Conservation (phyloP, 2,113 vertebrate genomes). For the Speoplatyrhinus poulsoni region DNA sequence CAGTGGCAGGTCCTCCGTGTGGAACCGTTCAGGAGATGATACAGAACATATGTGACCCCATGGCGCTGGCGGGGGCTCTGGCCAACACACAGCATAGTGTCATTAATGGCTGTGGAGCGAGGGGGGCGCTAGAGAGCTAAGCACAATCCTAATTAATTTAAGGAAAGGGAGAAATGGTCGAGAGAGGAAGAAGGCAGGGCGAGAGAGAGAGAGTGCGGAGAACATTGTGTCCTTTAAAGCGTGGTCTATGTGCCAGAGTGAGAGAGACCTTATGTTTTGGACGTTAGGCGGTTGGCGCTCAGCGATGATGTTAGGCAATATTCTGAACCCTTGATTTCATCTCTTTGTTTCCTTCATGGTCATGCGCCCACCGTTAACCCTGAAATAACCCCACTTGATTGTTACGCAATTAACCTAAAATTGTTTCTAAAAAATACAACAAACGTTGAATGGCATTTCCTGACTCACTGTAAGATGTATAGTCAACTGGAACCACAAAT, state of each 20-base stretch:
- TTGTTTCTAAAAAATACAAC: too few species aligned
- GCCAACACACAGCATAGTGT: slow-evolving; percentile 65
- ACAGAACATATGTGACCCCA: slow-evolving; percentile 72
- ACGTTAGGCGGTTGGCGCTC: slow-evolving; percentile 41
- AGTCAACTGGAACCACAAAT: too few species aligned
- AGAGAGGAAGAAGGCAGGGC: slow-evolving; percentile 43
- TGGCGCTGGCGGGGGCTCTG: slow-evolving; percentile 55
- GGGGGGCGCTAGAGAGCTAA: slow-evolving; percentile 52
- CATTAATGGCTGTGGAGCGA: slow-evolving; percentile 67
- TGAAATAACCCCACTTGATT: too few species aligned
- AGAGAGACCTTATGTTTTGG: background rate
- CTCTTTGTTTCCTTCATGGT: background rate
- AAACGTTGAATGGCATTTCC: too few species aligned
- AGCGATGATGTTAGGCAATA: slow-evolving; percentile 38
- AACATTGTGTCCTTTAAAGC: slow-evolving; percentile 52
- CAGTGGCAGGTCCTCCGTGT: slow-evolving; percentile 60
- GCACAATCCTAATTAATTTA: slow-evolving; percentile 70
- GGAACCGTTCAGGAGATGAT: slow-evolving; percentile 74
- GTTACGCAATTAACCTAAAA: too few species aligned
- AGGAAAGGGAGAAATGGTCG: slow-evolving; percentile 54
- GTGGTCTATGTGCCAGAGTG: slow-evolving; percentile 7
- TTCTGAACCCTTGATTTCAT: slow-evolving; percentile 33
- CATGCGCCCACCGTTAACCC: background rate
- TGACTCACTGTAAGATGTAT: too few species aligned
- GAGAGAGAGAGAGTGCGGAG: slow-evolving; percentile 45